These are phyloP conservation scores for Trichopria drosophilae DNA, from an alignment of 2,888 invertebrate genomes.

Conservation along the genomic window DNA sequence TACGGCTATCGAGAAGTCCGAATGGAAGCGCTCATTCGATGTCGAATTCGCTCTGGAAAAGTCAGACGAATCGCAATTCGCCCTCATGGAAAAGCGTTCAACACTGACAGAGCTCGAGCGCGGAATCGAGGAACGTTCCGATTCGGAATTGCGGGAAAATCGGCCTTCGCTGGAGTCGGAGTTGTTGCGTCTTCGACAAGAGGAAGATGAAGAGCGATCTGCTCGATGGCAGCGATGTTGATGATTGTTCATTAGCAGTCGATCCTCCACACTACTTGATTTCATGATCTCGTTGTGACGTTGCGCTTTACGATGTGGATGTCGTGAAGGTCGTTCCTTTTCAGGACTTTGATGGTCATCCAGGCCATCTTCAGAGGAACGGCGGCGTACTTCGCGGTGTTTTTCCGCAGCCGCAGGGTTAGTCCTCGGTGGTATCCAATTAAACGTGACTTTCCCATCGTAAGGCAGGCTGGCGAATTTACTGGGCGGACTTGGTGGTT, in stretches of 20 bases:
- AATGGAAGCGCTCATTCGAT: constrained; percentile 56
- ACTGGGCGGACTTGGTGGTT: constrained; percentile 66
- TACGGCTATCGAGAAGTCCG: constrained; percentile 55
- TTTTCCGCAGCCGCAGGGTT: constrained; percentile 51
- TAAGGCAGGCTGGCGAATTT: constrained; percentile 73
- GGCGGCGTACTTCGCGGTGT: constrained; percentile 21
- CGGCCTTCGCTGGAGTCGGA: constrained; percentile 51
- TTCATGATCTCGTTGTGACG: constrained; percentile 50
- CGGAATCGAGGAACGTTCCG: constrained; percentile 54
- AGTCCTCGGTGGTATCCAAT: constrained; percentile 70
- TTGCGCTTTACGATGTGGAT: constrained; percentile 32
- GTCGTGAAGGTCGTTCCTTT: constrained; percentile 36
- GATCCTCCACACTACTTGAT: constrained; percentile 51
- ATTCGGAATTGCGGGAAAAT: constrained; percentile 53
- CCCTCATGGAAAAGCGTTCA: constrained; percentile 54
- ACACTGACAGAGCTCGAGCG: constrained; percentile 55
- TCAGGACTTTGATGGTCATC: constrained; percentile 63
- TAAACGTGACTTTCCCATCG: constrained; percentile 59
- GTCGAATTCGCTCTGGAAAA: constrained; percentile 55
- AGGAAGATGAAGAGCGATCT: constrained; percentile 31
- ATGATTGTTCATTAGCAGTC: constrained; percentile 46
- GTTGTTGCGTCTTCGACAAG: constrained; percentile 43
- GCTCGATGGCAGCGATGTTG: constrained; percentile 1
- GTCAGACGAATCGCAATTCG: constrained; percentile 56
- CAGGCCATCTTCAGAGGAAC: constrained; percentile 68